phyloP scores from a whole-genome alignment of 1,140 invertebrate genomes.

The Caerostris darwini region DNA sequence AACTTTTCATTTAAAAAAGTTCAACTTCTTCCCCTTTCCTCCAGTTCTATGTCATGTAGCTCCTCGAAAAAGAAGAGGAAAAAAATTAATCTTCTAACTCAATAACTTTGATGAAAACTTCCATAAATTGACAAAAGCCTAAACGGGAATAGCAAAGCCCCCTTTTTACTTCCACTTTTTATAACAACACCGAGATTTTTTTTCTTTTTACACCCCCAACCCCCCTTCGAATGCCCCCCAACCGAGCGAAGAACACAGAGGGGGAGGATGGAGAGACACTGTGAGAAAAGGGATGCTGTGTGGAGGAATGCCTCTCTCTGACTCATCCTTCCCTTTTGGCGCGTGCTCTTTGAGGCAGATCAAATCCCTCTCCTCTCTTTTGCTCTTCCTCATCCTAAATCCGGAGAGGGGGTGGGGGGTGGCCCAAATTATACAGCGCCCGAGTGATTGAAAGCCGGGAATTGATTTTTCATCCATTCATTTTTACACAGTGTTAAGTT shows the following conservation, averaged over 20 bases:
- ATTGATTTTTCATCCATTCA: slow-evolving; percentile 50
- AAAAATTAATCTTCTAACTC: background rate
- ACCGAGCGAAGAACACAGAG: background rate
- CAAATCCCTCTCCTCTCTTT: slow-evolving; percentile 36
- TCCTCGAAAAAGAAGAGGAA: background rate
- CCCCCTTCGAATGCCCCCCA: background rate
- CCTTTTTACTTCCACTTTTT: background rate
- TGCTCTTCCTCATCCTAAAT: slow-evolving; percentile 48
- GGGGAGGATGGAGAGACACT: background rate
- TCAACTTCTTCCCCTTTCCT: no score
- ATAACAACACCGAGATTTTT: background rate
- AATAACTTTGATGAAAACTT: slow-evolving; percentile 38
- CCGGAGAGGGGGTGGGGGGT: background rate
- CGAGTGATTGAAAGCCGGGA: slow-evolving; percentile 39
- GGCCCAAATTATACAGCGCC: slow-evolving; percentile 32
- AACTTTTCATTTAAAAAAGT: no score
- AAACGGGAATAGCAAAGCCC: background rate
- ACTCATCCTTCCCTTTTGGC: slow-evolving; percentile 30
- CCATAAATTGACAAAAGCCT: background rate
- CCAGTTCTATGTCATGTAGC: background rate
- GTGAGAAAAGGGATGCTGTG: slow-evolving; percentile 30
- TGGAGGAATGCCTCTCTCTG: slow-evolving; percentile 60
- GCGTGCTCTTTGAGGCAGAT: slow-evolving; percentile 62
- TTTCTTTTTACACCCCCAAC: background rate
- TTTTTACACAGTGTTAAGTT: slow-evolving; percentile 32